phyloP scores from a whole-genome alignment of 2,113 vertebrate species.

The Hoplias malabaricus region DNA sequence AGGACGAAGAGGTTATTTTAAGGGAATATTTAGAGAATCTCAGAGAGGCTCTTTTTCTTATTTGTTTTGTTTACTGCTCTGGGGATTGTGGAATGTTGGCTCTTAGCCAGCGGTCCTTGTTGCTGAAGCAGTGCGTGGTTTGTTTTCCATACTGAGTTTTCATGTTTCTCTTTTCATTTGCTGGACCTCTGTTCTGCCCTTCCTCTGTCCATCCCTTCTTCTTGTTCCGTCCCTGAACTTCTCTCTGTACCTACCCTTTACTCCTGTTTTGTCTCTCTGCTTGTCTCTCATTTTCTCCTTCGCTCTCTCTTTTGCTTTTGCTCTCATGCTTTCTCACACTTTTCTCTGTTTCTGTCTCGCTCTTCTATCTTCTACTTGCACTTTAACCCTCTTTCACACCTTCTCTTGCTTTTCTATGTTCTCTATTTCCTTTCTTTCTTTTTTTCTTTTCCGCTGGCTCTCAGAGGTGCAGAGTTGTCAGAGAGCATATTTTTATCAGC shows the following conservation, averaged over 20 bases:
- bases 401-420: constrained; percentile 1
- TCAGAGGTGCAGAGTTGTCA: constrained; percentile 91
- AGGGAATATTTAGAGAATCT: background rate
- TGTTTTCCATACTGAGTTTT: constrained; percentile 13
- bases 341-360: background rate
- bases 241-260: constrained; percentile 35
- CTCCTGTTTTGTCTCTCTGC: constrained; percentile 50
- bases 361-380: constrained; percentile 57
- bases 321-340: constrained; percentile 20
- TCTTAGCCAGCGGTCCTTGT: background rate
- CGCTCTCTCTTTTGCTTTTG: constrained; percentile 2
- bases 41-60: background rate
- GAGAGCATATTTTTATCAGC: constrained; percentile 93
- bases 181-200: constrained; percentile 1
- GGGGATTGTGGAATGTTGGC: background rate
- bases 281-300: constrained; percentile 50
- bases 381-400: constrained; percentile 52
- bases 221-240: constrained; percentile 71
- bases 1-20: too few relatives aligned
- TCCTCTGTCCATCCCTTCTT: constrained; percentile 59
- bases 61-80: background rate
- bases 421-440: constrained; percentile 25
- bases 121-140: background rate
- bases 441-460: constrained; percentile 50
- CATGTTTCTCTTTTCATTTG: constrained; percentile 9